A percentile compares a stretch with the other conserved stretches of the same genome.
Conservation (phyloP, 2,113 vertebrate genomes). For the Calypte anna region DNA sequence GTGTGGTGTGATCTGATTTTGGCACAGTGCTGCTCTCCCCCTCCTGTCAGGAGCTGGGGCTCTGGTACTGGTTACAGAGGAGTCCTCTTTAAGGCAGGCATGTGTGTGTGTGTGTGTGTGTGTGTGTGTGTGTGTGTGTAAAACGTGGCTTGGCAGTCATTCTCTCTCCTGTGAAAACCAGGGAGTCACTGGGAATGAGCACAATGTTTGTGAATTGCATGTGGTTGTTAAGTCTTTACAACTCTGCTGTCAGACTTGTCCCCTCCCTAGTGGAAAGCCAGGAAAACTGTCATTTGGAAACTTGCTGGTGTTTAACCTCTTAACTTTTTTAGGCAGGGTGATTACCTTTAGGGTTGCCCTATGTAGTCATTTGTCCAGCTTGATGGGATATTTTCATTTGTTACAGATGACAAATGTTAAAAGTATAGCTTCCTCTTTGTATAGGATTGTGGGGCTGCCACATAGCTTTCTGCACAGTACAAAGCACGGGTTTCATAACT, state of each 20-base stretch:
- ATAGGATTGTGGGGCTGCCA: neutral
- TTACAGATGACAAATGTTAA: neutral
- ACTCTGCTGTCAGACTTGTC: neutral
- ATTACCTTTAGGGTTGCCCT: neutral
- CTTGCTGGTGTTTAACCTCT: neutral
- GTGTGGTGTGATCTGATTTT: constrained; percentile 17
- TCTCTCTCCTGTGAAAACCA: neutral
- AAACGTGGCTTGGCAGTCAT: neutral
- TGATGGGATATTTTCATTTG: fast-evolving
- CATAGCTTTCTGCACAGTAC: neutral
- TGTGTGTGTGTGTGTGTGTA: no score
- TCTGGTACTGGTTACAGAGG: neutral
- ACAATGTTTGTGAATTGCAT: neutral
- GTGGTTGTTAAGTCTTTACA: neutral
- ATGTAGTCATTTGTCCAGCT: neutral
- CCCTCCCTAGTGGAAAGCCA: neutral
- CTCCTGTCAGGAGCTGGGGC: neutral
- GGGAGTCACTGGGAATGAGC: neutral
- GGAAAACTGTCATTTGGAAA: neutral
- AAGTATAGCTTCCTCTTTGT: neutral
- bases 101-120: no score
- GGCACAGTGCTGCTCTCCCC: neutral
- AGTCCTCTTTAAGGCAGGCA: neutral
- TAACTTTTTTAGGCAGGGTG: neutral
- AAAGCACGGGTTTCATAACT: constrained; percentile 5